Conservation (phyloP, 2,797 vertebrate species). For the Lacerta viridis region DNA sequence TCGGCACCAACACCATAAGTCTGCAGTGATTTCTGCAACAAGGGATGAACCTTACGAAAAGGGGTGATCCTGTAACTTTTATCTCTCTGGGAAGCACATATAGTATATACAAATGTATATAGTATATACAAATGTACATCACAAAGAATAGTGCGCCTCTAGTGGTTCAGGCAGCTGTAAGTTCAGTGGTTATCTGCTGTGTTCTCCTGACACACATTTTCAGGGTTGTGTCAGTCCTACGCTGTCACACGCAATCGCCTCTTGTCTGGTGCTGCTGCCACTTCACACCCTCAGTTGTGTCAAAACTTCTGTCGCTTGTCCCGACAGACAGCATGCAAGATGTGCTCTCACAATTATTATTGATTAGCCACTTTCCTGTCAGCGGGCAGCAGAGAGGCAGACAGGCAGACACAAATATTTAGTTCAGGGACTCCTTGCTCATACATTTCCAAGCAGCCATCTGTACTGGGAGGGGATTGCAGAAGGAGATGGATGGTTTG, state of each 20-base stretch:
- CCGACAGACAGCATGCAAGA: neutral
- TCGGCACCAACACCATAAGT: neutral
- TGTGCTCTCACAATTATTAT: neutral
- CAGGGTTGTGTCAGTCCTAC: neutral
- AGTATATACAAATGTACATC: neutral
- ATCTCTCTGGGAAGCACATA: neutral
- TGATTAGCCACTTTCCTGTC: constrained; percentile 14
- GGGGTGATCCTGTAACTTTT: neutral
- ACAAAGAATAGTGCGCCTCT: neutral
- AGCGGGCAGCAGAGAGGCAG: neutral
- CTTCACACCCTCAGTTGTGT: neutral
- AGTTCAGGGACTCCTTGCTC: neutral
- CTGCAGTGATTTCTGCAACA: neutral
- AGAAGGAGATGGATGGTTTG: neutral
- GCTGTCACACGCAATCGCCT: neutral
- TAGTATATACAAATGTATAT: neutral
- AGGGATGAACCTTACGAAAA: neutral
- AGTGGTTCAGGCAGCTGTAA: too few species aligned
- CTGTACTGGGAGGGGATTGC: neutral
- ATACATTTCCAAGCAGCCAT: neutral
- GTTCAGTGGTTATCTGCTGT: neutral
- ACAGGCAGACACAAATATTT: neutral
- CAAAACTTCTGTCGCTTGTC: neutral
- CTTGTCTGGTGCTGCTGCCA: neutral
- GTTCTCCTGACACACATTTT: neutral